Evolutionary conservation across 2,797 vertebrate genomes (phyloP), one percentile per base, ranked within the genome.

Genomic region (Halcyon smyrnensis): DNA sequence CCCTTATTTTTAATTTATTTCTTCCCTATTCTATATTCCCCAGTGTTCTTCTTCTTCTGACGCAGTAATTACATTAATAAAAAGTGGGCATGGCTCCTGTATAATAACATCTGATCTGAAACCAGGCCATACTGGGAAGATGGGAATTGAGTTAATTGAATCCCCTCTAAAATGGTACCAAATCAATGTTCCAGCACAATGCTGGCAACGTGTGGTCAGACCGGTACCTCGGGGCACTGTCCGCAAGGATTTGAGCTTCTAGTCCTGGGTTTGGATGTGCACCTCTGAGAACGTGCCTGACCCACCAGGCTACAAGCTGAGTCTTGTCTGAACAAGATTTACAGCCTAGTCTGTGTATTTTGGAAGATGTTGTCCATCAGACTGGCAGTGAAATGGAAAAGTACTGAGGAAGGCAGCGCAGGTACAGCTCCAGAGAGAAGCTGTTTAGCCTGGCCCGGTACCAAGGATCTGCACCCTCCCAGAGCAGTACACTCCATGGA

Each of bases 341-440:
- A 39, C 70, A 67, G 8, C 48, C 76, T 15, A 1, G 25, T 3
- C 45, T 73, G 50, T 50, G 51, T 65, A 1, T 62, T 68, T 63
- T 63, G 71, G 71, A 76, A 67, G 54, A 10, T 0, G 0, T 1
- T 46, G 59, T 45, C 89, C 71, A 27, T 89, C 50, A 20, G 59
- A 17, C 62, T 7, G 23, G 37, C 45, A 34, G 32, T 17, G 84
- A 54, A 69, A 76, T 71, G 87, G 95, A 89, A 91, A 95, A 94
- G 82, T 69, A 82, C 45, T 16, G 90, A 19, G 41, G 78, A 7
- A 45, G 70, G 67, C 56, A 81, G 67, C 0, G 6, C 65, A 84
- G 91, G 81, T 68, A 78, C 60, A 28, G 7, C 19, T 21, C 15
- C 2, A 25, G 3, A 5, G 48, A 41, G 89, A 81, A 64, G 74